Conservation (phyloP, 2,888 invertebrate species). For the Phengaris alcon region DNA sequence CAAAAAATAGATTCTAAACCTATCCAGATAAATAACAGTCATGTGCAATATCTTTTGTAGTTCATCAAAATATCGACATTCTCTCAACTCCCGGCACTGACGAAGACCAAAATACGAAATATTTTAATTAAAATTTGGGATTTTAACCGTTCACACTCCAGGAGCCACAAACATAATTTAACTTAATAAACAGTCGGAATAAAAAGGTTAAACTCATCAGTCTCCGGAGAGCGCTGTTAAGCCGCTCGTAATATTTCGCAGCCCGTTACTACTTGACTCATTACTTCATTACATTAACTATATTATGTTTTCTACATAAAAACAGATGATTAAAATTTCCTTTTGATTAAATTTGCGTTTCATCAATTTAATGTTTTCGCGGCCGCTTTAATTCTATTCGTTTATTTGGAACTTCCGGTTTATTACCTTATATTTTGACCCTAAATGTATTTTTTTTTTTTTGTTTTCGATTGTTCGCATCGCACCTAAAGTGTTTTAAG, state of each 20-base stretch:
- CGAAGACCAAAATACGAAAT: neutral
- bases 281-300: constrained; percentile 65
- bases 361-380: neutral
- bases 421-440: neutral
- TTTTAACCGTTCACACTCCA: constrained; percentile 8
- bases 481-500: too few species aligned
- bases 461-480: neutral
- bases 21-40: too few species aligned
- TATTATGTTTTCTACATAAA: constrained; percentile 52
- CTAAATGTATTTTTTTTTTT: neutral
- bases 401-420: neutral
- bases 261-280: constrained; percentile 74
- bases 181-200: constrained; percentile 37
- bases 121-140: constrained; percentile 8
- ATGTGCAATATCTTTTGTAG: neutral
- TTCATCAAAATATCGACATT: neutral
- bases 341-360: constrained; percentile 1
- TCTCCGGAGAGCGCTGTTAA: constrained; percentile 68
- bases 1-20: too few species aligned
- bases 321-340: constrained; percentile 21
- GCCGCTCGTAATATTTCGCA: constrained; percentile 73
- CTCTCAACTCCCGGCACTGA: neutral
- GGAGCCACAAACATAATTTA: constrained; percentile 25
- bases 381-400: neutral
- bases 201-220: constrained; percentile 67